These are phyloP conservation scores for Peromyscus attwateri DNA, from an alignment of 2,797 vertebrate genomes.

Conservation along the genomic window DNA sequence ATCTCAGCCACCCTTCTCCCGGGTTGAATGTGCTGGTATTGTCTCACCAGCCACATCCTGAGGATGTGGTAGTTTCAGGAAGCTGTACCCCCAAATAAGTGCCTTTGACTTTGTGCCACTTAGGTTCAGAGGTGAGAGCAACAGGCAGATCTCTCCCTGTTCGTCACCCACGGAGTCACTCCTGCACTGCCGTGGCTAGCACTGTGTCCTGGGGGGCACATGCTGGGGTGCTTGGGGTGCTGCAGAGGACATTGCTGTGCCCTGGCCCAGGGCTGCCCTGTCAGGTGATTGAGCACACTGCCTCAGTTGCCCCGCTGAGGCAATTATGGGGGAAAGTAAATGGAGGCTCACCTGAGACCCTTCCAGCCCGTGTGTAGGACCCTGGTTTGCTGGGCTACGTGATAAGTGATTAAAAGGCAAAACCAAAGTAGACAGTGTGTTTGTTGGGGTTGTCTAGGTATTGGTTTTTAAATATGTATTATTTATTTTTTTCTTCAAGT, in stretches of 20 bases:
- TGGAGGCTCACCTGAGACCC: neutral
- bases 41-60: neutral
- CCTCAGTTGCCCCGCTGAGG: neutral
- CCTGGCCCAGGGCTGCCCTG: neutral
- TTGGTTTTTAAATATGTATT: neutral
- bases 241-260: neutral
- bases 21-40: neutral
- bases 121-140: neutral
- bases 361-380: neutral
- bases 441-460: neutral
- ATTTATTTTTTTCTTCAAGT: neutral
- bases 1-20: neutral
- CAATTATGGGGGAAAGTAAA: neutral
- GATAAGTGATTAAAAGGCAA: neutral
- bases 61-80: neutral
- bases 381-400: neutral
- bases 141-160: neutral
- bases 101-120: neutral
- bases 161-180: neutral
- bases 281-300: neutral
- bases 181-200: neutral
- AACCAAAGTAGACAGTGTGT: neutral
- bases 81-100: neutral
- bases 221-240: neutral
- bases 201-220: neutral